phyloP scores from a whole-genome alignment of 2,888 invertebrate species.

The Leucoma salicis region DNA sequence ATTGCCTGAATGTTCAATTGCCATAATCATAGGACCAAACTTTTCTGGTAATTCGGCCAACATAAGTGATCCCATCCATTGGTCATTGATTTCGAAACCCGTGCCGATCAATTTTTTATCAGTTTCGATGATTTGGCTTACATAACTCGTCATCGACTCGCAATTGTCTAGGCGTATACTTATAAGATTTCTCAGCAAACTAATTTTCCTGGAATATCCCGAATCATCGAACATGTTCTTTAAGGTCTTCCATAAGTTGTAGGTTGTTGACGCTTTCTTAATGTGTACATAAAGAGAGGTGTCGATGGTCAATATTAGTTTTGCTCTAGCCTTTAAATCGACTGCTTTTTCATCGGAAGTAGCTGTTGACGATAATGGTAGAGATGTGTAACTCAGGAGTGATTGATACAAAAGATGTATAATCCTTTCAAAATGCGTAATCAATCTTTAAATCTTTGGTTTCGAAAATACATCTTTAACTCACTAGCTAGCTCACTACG shows the following conservation, averaged over 20 bases:
- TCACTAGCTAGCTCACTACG: too few species aligned
- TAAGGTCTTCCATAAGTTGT: neutral
- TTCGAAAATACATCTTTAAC: too few species aligned
- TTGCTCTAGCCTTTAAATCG: constrained; percentile 2
- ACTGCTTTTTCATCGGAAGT: neutral
- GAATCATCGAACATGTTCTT: constrained; percentile 11
- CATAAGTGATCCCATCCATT: constrained; percentile 4
- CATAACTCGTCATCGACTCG: constrained; percentile 7
- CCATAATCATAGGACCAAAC: constrained; percentile 4
- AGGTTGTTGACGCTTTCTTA: neutral
- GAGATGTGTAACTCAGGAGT: too few species aligned
- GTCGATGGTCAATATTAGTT: constrained; percentile 41
- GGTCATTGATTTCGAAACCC: constrained; percentile 1
- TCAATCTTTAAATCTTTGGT: too few species aligned
- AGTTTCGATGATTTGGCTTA: neutral
- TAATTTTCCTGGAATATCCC: constrained; percentile 8
- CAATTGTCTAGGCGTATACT: constrained; percentile 11
- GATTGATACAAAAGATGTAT: too few species aligned
- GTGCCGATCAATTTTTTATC: neutral
- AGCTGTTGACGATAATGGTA: neutral
- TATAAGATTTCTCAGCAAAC: constrained; percentile 8
- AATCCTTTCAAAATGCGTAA: too few species aligned
- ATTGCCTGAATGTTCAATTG: constrained; percentile 6
- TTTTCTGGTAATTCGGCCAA: constrained; percentile 4
- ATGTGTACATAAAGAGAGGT: neutral